Conservation (phyloP, 2,113 vertebrate species). For the Carlito syrichta region DNA sequence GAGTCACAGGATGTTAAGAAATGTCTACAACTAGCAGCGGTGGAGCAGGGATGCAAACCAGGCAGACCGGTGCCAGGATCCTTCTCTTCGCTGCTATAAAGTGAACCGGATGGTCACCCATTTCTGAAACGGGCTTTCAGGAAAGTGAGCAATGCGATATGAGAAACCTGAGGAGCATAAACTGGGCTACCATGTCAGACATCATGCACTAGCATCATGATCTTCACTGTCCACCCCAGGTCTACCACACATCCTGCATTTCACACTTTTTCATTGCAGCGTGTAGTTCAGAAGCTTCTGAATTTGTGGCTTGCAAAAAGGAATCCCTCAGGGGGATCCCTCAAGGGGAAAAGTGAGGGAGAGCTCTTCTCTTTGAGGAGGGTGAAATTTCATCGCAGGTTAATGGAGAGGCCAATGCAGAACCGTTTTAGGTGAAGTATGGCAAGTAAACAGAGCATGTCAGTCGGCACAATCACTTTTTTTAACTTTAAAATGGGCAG, state of each 20-base stretch:
- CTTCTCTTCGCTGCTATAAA: neutral
- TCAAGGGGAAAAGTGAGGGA: neutral
- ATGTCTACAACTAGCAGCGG: accelerated
- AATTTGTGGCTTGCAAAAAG: neutral
- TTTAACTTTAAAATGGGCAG: neutral
- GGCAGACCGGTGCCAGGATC: neutral
- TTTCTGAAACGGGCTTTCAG: neutral
- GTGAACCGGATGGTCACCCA: neutral
- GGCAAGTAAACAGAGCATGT: accelerated
- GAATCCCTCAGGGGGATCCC: neutral
- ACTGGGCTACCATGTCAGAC: accelerated
- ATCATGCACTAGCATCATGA: accelerated
- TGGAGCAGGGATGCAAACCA: no score
- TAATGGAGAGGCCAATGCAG: neutral
- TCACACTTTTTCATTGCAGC: neutral
- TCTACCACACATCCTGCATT: neutral
- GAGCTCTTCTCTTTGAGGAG: neutral
- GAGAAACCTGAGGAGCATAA: neutral
- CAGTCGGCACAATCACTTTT: no score
- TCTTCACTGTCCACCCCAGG: neutral
- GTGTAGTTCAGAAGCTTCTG: neutral
- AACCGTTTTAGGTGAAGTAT: no score
- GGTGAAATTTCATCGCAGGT: neutral
- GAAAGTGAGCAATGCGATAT: neutral
- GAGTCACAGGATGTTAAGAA: neutral